Evolutionary conservation across 2,888 invertebrate species (phyloP).

Genomic region (Aproaerema taeniolella): DNA sequence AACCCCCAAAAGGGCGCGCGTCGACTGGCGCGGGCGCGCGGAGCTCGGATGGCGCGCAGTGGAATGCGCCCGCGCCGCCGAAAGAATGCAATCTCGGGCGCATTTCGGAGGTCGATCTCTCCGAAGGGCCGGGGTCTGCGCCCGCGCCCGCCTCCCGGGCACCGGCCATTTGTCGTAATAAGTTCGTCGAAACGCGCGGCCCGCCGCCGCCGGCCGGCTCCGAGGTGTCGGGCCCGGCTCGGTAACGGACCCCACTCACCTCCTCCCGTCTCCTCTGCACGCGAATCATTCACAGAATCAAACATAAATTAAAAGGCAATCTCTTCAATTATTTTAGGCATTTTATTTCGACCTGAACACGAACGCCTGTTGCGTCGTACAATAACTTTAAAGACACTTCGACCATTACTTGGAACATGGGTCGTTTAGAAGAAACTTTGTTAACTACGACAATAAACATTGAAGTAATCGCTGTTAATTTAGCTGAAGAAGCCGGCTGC

Average conservation of each 20-base stretch:
- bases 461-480: conserved; percentile 43
- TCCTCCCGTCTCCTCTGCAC: conserved; percentile 49
- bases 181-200: conserved; percentile 71
- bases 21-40: conserved; percentile 71
- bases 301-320: conserved; percentile 21
- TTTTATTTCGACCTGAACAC: too few species aligned
- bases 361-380: too few species aligned
- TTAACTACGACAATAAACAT: conserved; percentile 39
- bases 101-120: conserved; percentile 78
- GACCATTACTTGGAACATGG: too few species aligned
- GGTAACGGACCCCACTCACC: conserved; percentile 61
- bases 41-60: conserved; percentile 68
- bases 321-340: too few species aligned
- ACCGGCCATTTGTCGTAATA: conserved; percentile 74
- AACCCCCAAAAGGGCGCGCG: conserved; percentile 77
- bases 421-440: conserved; percentile 12
- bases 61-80: conserved; percentile 77
- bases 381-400: too few species aligned
- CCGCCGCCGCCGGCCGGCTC: conserved; percentile 40
- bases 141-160: conserved; percentile 67
- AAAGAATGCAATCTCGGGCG: conserved; percentile 79
- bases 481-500: conserved; percentile 35
- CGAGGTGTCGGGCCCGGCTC: conserved; percentile 57
- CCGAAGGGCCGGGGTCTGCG: conserved; percentile 64
- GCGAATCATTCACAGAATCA: conserved; percentile 47